A percentile compares a stretch with the other conserved stretches of the same genome.
phyloP scores from a whole-genome alignment of 2,888 invertebrate genomes.

The Pachycephus smyrnensis region DNA sequence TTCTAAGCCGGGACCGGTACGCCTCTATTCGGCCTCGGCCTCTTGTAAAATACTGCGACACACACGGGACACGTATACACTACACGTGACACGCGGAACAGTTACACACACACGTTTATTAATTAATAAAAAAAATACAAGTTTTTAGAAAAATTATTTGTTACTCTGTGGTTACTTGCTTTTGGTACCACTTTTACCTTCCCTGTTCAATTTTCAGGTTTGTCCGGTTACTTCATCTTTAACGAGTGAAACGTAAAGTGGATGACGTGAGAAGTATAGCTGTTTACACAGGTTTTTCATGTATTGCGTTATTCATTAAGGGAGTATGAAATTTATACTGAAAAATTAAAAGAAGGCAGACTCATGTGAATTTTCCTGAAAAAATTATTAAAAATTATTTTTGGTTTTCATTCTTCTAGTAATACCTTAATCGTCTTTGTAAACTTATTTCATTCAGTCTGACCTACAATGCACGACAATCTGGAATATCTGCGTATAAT shows the following conservation, averaged over 20 bases:
- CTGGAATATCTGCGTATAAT: background rate
- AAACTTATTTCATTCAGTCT: background rate
- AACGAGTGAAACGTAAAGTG: background rate
- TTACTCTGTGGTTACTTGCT: constrained; percentile 14
- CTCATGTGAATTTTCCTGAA: background rate
- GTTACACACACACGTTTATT: constrained; percentile 60
- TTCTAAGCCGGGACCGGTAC: constrained; percentile 52
- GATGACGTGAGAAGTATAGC: background rate
- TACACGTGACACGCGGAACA: constrained; percentile 41
- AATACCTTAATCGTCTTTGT: background rate
- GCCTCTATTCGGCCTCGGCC: constrained; percentile 53
- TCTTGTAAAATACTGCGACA: constrained; percentile 65
- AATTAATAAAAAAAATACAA: constrained; percentile 65
- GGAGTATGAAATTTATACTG: background rate
- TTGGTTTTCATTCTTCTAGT: background rate
- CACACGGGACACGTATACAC: constrained; percentile 44
- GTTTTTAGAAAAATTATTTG: constrained; percentile 59
- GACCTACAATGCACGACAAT: background rate
- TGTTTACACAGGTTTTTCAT: background rate
- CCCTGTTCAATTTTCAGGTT: constrained; percentile 1
- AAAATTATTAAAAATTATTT: background rate
- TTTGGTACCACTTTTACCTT: background rate
- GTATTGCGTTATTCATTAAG: background rate
- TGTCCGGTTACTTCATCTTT: background rate
- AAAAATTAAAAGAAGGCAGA: no score